Evolutionary conservation across 2,113 vertebrate genomes (phyloP).

Genomic region (Zapus hudsonius): DNA sequence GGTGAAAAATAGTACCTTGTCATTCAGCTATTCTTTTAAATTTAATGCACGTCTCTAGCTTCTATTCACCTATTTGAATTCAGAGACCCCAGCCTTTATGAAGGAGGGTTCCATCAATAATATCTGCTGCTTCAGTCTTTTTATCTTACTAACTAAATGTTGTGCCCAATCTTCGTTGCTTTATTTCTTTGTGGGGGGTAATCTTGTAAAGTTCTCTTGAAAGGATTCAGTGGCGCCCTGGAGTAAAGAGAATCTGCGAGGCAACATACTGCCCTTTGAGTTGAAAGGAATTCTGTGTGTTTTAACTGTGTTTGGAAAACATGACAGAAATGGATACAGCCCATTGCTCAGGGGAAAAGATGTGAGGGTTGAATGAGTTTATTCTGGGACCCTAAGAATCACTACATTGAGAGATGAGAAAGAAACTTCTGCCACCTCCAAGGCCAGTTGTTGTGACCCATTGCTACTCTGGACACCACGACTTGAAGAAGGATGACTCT

Average conservation of each 20-base stretch:
- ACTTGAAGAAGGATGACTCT: not conserved
- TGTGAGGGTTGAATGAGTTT: not conserved
- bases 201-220: not conserved
- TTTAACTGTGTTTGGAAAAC: not conserved
- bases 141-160: not conserved
- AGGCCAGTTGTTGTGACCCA: not conserved
- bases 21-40: not conserved
- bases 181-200: conserved; percentile 7
- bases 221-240: not conserved
- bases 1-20: not conserved
- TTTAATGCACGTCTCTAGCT: not conserved
- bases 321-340: not conserved
- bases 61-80: not conserved
- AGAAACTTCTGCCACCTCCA: not conserved
- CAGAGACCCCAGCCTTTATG: not conserved
- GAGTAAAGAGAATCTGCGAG: not conserved
- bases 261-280: not conserved
- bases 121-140: not conserved
- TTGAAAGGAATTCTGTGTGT: not conserved
- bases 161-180: not conserved
- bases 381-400: not conserved
- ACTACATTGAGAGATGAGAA: not conserved
- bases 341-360: not conserved
- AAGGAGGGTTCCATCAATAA: not conserved
- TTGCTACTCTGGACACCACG: not conserved